A percentile compares a stretch with the other conserved stretches of the same genome.
Evolutionary conservation across 2,797 vertebrate genomes (phyloP).

Genomic region (Nyctalus aviator): DNA sequence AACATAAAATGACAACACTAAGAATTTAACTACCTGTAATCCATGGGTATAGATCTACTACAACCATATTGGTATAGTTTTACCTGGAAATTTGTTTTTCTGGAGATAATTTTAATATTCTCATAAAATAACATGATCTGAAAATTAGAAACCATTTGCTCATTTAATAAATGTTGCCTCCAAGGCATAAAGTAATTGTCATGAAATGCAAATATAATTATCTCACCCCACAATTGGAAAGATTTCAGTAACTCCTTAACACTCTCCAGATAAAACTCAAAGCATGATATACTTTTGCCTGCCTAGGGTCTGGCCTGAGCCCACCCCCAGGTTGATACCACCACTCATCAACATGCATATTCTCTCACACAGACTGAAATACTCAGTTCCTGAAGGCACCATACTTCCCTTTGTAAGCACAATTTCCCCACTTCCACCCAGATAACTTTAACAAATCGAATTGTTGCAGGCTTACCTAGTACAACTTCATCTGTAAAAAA

Average conservation of each 20-base stretch:
- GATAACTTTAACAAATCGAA: background rate
- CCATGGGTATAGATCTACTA: background rate
- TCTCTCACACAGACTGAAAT: background rate
- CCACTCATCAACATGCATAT: background rate
- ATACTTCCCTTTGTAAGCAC: background rate
- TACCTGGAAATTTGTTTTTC: background rate
- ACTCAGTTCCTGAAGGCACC: background rate
- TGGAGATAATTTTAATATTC: conserved; percentile 10
- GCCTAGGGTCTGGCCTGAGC: background rate
- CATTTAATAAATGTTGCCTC: background rate
- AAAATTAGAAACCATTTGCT: background rate
- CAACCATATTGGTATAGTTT: background rate
- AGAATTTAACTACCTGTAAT: background rate
- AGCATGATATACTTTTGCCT: background rate
- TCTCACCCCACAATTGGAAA: background rate
- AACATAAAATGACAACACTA: background rate
- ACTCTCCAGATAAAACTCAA: background rate
- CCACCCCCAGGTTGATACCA: background rate
- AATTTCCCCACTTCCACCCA: background rate
- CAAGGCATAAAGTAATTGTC: background rate
- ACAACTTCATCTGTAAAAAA: background rate
- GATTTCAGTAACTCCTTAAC: background rate
- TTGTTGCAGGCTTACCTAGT: background rate
- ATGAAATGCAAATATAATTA: background rate
- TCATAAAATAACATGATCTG: background rate